phyloP scores from a whole-genome alignment of 2,113 vertebrate species.

The Pterocles gutturalis region DNA sequence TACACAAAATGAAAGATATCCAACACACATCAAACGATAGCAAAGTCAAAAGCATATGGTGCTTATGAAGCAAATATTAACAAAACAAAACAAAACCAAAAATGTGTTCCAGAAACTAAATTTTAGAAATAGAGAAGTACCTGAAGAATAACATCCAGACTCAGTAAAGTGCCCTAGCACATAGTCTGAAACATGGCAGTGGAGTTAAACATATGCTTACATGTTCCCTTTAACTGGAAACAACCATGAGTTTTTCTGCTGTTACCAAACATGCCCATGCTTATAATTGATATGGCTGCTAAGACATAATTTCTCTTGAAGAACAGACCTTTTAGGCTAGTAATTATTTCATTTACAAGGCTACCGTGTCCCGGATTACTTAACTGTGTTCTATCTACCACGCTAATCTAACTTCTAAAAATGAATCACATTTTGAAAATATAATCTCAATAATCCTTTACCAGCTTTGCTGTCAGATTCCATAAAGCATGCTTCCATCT shows the following conservation, averaged over 20 bases:
- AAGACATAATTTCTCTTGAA: neutral
- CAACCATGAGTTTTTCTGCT: neutral
- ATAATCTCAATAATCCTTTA: neutral
- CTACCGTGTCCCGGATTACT: neutral
- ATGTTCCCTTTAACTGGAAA: neutral
- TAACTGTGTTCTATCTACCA: neutral
- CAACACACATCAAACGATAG: neutral
- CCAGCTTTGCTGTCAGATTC: neutral
- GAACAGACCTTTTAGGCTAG: neutral
- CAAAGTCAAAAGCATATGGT: neutral
- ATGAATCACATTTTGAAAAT: neutral
- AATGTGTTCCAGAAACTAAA: neutral
- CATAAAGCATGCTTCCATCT: neutral
- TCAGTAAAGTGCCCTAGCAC: neutral
- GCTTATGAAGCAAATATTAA: neutral
- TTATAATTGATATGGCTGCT: neutral
- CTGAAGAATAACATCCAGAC: neutral
- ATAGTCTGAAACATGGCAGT: neutral
- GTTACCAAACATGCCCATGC: neutral
- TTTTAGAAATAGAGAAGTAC: neutral
- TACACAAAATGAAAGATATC: neutral
- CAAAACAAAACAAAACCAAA: neutral
- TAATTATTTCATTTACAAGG: neutral
- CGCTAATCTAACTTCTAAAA: neutral
- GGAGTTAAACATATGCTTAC: neutral